Conservation (phyloP, 2,888 invertebrate species). For the Hypercompe scribonia region DNA sequence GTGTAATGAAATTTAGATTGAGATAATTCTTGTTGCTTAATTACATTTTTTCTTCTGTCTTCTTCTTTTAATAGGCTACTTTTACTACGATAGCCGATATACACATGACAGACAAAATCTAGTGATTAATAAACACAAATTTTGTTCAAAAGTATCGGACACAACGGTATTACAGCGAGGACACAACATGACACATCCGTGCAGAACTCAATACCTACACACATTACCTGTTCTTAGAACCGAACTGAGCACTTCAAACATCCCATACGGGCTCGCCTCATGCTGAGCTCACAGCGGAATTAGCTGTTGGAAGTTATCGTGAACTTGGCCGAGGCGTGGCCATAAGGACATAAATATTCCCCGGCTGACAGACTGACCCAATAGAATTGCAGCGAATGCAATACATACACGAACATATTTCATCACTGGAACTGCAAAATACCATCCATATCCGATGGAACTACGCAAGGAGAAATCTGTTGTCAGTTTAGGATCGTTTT, state of each 20-base stretch:
- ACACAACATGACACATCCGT: slow-evolving; percentile 17
- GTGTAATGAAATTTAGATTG: no score
- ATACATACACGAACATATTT: not conserved
- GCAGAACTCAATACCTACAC: slow-evolving; percentile 14
- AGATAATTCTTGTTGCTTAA: no score
- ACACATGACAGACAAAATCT: not conserved
- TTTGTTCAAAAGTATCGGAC: slow-evolving; percentile 1
- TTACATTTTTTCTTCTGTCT: no score
- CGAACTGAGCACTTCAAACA: slow-evolving; percentile 16
- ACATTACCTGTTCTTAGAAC: slow-evolving; percentile 20
- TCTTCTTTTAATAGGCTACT: no score
- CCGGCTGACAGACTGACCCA: not conserved
- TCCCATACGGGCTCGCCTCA: slow-evolving; percentile 12
- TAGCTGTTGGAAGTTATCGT: slow-evolving; percentile 9
- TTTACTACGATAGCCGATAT: no score
- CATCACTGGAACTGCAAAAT: not conserved
- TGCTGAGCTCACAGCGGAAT: slow-evolving; percentile 15
- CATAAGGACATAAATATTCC: slow-evolving; percentile 1
- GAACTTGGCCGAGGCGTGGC: slow-evolving; percentile 4
- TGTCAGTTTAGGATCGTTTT: no score
- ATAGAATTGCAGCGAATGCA: not conserved
- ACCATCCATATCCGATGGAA: no score
- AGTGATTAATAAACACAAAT: not conserved
- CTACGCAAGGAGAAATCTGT: no score
- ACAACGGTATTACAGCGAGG: slow-evolving; percentile 4